Base-by-base conservation (phyloP, 1,140 invertebrate genomes). In the Galleria mellonella region DNA sequence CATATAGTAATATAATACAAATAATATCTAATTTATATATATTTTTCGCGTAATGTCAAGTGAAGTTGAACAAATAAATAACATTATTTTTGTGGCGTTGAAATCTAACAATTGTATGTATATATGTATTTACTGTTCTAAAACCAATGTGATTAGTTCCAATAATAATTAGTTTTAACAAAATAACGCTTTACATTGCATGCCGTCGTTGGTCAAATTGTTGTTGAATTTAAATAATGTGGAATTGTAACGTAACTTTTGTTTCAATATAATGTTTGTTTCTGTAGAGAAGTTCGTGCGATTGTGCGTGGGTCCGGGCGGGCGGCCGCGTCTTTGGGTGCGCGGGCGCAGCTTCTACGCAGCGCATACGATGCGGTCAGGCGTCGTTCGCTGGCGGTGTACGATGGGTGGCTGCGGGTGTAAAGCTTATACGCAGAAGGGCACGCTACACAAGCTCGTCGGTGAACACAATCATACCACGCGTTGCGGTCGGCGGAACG, bases 361-460 rank as follows among this genome's bases (percentile, higher is more conserved):
- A 30, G 81, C 81, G 29, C 81, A 85, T 48, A 83, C 81, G 0
- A 83, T 85, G 78, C 61, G 78, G 7, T 83, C 78, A 0, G 82
- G 82, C 10, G 69, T 81, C 1, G 81, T 84, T 32, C 73, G 81
- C 39, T 84, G 78, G 82, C 70, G 81, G 2, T 85, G 81, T 50
- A 85, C 78, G 0, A 83, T 83, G 82, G 82, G 78, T 31, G 78
- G 81, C 32, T 85, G 81, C 40, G 78, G 74, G 11, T 83, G 78
- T 51, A 85, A 85, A 48, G 82, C 78, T 0, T 85, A 85, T 59
- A 85, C 81, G 5, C 81, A 76, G 47, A 81, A 73, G 46, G 78
- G 78, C 29, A 69, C 69, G 1, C 53, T 83, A 2, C 78, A 79
- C 53, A 85, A 83, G 39, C 63, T 83, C 12, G 70, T 85, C 13